Evolutionary conservation across 2,113 vertebrate genomes (phyloP).

Genomic region (Natator depressus): DNA sequence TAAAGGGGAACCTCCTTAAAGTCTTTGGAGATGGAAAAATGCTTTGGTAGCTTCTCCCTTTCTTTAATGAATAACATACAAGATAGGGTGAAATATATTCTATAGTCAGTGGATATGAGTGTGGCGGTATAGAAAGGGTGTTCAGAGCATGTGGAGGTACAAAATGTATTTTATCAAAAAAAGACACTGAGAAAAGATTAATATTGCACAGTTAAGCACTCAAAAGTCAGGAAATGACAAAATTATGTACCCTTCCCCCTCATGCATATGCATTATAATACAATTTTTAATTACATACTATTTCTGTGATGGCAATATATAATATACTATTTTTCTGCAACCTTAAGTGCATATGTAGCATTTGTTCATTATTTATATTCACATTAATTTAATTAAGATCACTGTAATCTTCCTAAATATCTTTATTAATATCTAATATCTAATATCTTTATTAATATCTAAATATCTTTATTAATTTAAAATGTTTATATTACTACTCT

Average conservation of each 20-base stretch:
- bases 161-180: background rate
- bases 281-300: background rate
- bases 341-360: background rate
- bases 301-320: background rate
- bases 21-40: conserved; percentile 47
- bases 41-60: conserved; percentile 27
- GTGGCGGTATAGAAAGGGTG: background rate
- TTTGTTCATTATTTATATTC: background rate
- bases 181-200: background rate
- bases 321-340: background rate
- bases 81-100: conserved; percentile 48
- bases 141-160: background rate
- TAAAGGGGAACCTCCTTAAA: conserved; percentile 14
- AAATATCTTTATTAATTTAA: background rate
- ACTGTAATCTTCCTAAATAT: background rate
- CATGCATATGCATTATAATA: background rate
- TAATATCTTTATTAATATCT: no score
- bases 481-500: background rate
- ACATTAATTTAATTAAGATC: background rate
- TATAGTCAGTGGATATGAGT: background rate
- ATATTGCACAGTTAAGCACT: background rate
- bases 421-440: background rate
- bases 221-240: background rate
- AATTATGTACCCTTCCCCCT: no score
- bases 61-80: conserved; percentile 51